phyloP scores from a whole-genome alignment of 2,888 invertebrate species.

The Eurytoma californica region DNA sequence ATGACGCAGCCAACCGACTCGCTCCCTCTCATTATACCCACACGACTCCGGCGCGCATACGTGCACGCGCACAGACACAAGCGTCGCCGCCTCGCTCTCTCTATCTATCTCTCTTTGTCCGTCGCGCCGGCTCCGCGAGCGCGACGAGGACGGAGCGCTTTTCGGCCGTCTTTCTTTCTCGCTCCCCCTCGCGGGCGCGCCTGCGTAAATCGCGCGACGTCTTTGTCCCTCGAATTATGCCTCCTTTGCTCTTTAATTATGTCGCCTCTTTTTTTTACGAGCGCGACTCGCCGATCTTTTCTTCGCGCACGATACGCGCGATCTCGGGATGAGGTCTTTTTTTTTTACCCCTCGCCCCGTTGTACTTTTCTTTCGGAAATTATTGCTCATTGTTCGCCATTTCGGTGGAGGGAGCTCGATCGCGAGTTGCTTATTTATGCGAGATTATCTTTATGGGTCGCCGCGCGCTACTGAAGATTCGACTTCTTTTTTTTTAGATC shows the following conservation, averaged over 20 bases:
- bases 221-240: constrained; percentile 39
- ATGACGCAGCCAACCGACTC: constrained; percentile 68
- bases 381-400: constrained; percentile 4
- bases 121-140: constrained; percentile 25
- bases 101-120: constrained; percentile 38
- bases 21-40: constrained; percentile 47
- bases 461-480: neutral
- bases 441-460: constrained; percentile 38
- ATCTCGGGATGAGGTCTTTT: neutral
- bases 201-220: neutral
- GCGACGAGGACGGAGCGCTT: constrained; percentile 44
- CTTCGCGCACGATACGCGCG: neutral
- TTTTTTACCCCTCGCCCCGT: neutral
- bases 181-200: neutral
- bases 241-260: constrained; percentile 33
- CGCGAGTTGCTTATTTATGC: constrained; percentile 23
- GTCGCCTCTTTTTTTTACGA: constrained; percentile 12
- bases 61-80: neutral
- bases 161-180: neutral
- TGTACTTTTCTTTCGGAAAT: constrained; percentile 5
- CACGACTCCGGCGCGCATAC: neutral
- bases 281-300: neutral
- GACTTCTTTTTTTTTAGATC: constrained; percentile 2
- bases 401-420: neutral
- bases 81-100: constrained; percentile 1